A percentile compares a stretch with the other conserved stretches of the same genome.
Conservation (phyloP, 2,888 invertebrate genomes). For the Drosophila nr. medialis region DNA sequence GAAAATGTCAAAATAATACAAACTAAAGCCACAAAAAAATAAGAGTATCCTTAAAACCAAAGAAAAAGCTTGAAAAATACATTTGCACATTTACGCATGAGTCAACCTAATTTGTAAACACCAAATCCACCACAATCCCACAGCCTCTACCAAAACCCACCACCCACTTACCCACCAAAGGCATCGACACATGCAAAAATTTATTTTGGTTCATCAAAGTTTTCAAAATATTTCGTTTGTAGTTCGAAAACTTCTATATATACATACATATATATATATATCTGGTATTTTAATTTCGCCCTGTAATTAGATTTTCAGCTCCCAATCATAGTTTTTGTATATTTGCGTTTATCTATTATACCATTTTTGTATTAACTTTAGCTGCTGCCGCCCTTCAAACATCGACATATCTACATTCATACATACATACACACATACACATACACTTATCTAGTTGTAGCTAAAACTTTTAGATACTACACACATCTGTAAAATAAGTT, state of each 20-base stretch:
- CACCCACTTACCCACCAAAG: slow-evolving; percentile 18
- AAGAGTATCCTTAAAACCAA: slow-evolving; percentile 29
- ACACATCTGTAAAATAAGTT: slow-evolving; percentile 65
- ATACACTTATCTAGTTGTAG: slow-evolving; percentile 62
- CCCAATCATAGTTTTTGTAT: slow-evolving; percentile 42
- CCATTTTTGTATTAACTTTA: slow-evolving; percentile 52
- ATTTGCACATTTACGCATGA: slow-evolving; percentile 85
- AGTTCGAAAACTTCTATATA: slow-evolving; percentile 29
- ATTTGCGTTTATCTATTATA: slow-evolving; percentile 45
- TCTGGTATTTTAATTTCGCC: slow-evolving; percentile 37
- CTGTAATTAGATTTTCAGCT: slow-evolving; percentile 60
- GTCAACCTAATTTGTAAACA: slow-evolving; percentile 83
- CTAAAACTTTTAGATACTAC: slow-evolving; percentile 44
- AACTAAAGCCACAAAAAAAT: slow-evolving; percentile 26
- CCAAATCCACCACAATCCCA: slow-evolving; percentile 35
- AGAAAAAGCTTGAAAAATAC: slow-evolving; percentile 84
- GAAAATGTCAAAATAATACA: slow-evolving; percentile 43
- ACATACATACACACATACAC: slow-evolving; percentile 29
- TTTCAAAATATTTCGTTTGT: slow-evolving; percentile 51
- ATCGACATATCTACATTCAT: slow-evolving; percentile 21
- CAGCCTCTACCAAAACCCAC: slow-evolving; percentile 13
- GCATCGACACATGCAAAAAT: slow-evolving; percentile 51
- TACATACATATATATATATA: neutral
- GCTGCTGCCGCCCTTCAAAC: slow-evolving; percentile 65
- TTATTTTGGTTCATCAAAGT: slow-evolving; percentile 24